phyloP scores from a whole-genome alignment of 1,140 invertebrate species.

The Drosophila nikananu region DNA sequence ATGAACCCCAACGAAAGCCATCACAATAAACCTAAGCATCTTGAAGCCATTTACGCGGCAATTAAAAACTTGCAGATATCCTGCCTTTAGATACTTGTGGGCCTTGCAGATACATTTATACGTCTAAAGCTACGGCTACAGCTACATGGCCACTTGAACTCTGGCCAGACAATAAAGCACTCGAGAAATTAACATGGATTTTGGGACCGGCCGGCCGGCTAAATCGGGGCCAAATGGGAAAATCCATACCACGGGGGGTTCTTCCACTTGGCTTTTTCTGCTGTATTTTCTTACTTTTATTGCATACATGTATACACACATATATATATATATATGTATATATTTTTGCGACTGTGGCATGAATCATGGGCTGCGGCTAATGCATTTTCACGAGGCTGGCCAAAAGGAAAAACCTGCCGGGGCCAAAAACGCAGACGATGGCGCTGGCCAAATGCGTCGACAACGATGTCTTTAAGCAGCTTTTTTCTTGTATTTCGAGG shows the following conservation, averaged over 20 bases:
- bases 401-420: constrained; percentile 66
- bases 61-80: constrained; percentile 9
- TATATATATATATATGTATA: background rate
- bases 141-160: constrained; percentile 32
- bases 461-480: constrained; percentile 48
- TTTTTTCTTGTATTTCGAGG: constrained; percentile 6
- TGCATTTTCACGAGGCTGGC: constrained; percentile 68
- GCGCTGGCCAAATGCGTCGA: constrained; percentile 63
- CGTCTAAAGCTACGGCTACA: background rate
- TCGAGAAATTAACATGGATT: constrained; percentile 69
- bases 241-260: constrained; percentile 34
- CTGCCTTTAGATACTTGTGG: background rate
- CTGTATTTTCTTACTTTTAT: constrained; percentile 5
- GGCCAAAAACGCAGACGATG: constrained; percentile 54
- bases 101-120: background rate
- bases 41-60: background rate
- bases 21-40: background rate
- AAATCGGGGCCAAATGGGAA: constrained; percentile 64
- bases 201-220: constrained; percentile 27
- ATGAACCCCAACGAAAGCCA: background rate
- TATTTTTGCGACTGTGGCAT: constrained; percentile 26
- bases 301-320: background rate
- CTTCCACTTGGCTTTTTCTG: constrained; percentile 34
- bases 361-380: constrained; percentile 63
- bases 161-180: constrained; percentile 52